Conservation (phyloP, 2,797 vertebrate genomes). For the Amblyopsis hoosieri region DNA sequence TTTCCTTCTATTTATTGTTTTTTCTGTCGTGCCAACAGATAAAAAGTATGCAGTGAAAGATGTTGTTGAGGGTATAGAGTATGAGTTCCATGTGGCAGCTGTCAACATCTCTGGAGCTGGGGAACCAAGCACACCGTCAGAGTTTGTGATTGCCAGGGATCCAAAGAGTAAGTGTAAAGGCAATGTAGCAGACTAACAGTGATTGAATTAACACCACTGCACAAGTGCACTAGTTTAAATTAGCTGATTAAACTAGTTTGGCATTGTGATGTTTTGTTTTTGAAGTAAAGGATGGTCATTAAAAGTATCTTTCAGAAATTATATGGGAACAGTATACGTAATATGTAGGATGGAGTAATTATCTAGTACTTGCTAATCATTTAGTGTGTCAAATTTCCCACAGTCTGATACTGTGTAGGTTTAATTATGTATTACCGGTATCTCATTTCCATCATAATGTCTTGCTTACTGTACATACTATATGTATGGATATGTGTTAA, state of each 20-base stretch:
- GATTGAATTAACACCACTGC: background rate
- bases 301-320: too few species aligned
- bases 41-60: conserved; percentile 76
- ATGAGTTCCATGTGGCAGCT: conserved; percentile 87
- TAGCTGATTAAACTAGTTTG: too few species aligned
- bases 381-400: background rate
- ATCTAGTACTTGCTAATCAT: too few species aligned
- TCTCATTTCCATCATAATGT: too few species aligned
- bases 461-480: too few species aligned
- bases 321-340: too few species aligned
- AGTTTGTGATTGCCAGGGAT: conserved; percentile 80
- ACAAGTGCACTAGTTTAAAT: background rate
- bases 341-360: too few species aligned
- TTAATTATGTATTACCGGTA: too few species aligned
- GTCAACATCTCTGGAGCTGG: conserved; percentile 85
- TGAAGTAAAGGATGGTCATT: too few species aligned
- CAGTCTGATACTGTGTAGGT: background rate
- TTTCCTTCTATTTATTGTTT: too few species aligned
- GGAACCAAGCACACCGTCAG: conserved; percentile 81
- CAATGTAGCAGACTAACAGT: background rate
- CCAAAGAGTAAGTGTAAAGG: conserved; percentile 78
- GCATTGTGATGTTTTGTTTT: too few species aligned
- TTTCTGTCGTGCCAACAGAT: conserved; percentile 50
- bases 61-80: conserved; percentile 83
- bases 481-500: background rate